Base-by-base conservation (phyloP, 2,797 vertebrate species). In the Selene dorsalis region DNA sequence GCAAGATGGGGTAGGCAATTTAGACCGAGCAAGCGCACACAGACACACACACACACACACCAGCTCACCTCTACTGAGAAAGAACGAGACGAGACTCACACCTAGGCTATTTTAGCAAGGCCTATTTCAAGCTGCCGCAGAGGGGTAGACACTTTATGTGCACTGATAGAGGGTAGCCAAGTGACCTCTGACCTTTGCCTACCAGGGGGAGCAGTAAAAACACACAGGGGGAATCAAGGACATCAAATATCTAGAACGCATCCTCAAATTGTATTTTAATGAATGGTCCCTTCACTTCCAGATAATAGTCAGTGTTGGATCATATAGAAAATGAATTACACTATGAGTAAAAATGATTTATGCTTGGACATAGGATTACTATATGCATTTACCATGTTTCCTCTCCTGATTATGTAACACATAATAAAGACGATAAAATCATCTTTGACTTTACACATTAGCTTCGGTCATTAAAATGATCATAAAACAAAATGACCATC, bases 121-220 rank as follows among this genome's bases (percentile, higher is more conserved):
- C 72, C 90, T 93, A 93, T 93, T 93, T 93, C 80, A 76, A 86
- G 88, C 85, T 60, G 68, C 75, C 30, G 10, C 73, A 2, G 18
- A 79, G 55, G 48, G 64, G 47, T 58, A 71, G 53, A 84, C 80
- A 80, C 80, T 92, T 92, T 88, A 88, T 81, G 87, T 62, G 67
- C 67, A 55, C 70, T 60, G 89, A 92, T 91, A 90, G 84, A 91
- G 77, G 75, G 80, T 24, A 75, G 89, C 86, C 87, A 86, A 87
- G 89, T 89, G 30, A 91, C 90, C 87, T 91, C 68, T 89, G 90
- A 91, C 85, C 85, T 92, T 91, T 85, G 88, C 72, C 84, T 89
- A 84, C 89, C 84, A 83, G 79, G 68, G 75, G 61, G 52, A 61
- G 39, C 50, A 84, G 82, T 84, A 84, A 87, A 88, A 86, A 69